These are phyloP conservation scores for Sula dactylatra DNA, from an alignment of 2,113 vertebrate species.

Conservation along the genomic window DNA sequence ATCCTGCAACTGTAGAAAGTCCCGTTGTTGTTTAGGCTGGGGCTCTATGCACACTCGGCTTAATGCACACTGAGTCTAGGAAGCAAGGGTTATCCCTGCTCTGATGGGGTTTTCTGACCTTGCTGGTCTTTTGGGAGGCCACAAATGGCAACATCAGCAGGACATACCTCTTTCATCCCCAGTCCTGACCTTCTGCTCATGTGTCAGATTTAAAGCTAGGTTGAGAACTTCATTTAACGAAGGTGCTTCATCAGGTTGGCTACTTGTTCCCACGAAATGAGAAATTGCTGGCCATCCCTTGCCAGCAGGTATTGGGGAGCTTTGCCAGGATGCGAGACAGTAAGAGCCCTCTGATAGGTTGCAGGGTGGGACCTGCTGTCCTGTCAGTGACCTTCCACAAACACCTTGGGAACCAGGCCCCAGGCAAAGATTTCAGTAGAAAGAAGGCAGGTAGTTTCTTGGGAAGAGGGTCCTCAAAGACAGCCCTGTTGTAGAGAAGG, in stretches of 20 bases:
- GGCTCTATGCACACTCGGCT: not conserved
- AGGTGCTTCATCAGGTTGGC: not conserved
- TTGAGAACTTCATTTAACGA: not conserved
- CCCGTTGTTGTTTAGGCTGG: accelerated
- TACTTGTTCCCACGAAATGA: not conserved
- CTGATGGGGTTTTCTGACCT: not conserved
- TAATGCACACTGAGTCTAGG: not conserved
- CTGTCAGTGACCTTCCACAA: not conserved
- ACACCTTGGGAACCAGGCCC: not conserved
- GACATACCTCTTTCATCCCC: not conserved
- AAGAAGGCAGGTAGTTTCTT: not conserved
- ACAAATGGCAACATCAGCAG: not conserved
- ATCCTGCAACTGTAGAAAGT: not conserved
- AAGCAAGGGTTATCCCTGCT: not conserved
- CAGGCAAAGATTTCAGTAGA: not conserved
- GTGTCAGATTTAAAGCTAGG: not conserved
- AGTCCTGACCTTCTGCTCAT: not conserved
- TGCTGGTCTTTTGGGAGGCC: not conserved
- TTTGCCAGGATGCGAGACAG: not conserved
- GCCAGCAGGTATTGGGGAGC: not conserved
- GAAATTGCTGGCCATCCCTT: not conserved
- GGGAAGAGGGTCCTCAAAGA: not conserved
- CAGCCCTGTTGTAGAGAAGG: not conserved
- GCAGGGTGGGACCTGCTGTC: not conserved
- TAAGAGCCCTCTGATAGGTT: not conserved